Base-by-base conservation (phyloP, 2,113 vertebrate genomes). In the Gorilla gorilla region DNA sequence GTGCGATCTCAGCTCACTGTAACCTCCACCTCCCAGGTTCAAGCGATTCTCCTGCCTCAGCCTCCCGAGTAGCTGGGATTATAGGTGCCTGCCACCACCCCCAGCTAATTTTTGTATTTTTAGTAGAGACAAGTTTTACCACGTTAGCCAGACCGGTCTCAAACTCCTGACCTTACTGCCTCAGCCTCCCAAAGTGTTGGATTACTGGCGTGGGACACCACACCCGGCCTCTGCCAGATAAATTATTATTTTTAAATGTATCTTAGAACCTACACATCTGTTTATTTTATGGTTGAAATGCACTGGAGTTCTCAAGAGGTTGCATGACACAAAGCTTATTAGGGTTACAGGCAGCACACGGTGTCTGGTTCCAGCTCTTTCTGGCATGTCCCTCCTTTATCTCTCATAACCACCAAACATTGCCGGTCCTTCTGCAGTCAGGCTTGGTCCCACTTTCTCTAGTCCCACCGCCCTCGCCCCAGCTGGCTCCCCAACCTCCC, bases 401-500 rank as follows among this genome's bases (percentile, higher is more conserved):
- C 17, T 17, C 27, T 70, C 40, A 4, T 17, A 79, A 38, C 64
- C 18, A 6, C 7, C 13, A 22, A n/a, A 17, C 3, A 6, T 23
- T 14, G 5, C 32, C 38, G 5, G 0, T 18, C 25, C 59, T 35
- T 52, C n/a, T 25, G 13, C 40, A 73, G 48, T 25, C 55, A 8
- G 72, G 55, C 25, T 35, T 8, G 6, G 45, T 52, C 25, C 38
- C n/a, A 8, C 25, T 11, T 32, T 30, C 14, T n/a, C 59, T 18
- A 11, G 8, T 23, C 61, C 43, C 1, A 0, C 11, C 9, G n/a
- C 32, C 64, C 20, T 43, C 12, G 6, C 20, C 55, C 27, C 32
- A 5, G 18, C 22, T 0, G 6, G 50, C 48, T 55, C n/a, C 0
- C 27, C 5, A 3, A 35, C 48, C 38, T 30, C 13, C 10, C 30